Base-by-base conservation (phyloP, 2,888 invertebrate genomes). In the Temnothorax ravouxi region DNA sequence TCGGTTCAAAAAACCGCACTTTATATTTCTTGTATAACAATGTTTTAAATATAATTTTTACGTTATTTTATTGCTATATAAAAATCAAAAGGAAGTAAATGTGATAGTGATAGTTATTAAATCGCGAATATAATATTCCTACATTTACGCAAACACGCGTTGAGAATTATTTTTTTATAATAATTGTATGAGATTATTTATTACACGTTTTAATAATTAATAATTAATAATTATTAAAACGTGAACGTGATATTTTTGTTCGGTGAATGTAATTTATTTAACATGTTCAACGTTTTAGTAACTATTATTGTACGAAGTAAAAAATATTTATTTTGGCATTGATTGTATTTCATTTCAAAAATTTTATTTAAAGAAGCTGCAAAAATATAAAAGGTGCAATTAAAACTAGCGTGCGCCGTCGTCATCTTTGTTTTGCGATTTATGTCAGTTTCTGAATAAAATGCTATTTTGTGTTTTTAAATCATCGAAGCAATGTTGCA, bases 91-190 rank as follows among this genome's bases (percentile, higher is more conserved):
- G 9, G 25, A 44, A 44, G 21, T 44, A 66, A 66, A 66, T 44
- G 59, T 59, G 29, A 25, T 62, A 34, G 50, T 50, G 29, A 67
- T 50, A 29, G 29, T 50, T 52, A 13, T 50, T 69, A 69, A 50
- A 69, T 29, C n/a, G n/a, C 13, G 69, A 69, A 9, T 50, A 29
- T 52, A 50, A 69, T 50, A 52, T 69, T 69, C n/a, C 6, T 52
- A 11, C 34, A 11, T 50, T 69, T 69, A n/a, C 29, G 11, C 13
- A 47, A 67, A 50, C 11, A 50, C 44, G 15, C 50, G 2, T 69
- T 13, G 50, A 69, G 15, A 15, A 64, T 3, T 69, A 69, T 69
- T 69, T 56, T 56, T 72, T 54, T 13, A 52, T 38, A 54, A 69
- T n/a, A n/a, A 50, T 50, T 8, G 18, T 52, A 29, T 13, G 21